Evolutionary conservation across 2,888 invertebrate genomes (phyloP).

Genomic region (Disparrhopalites patrizii): DNA sequence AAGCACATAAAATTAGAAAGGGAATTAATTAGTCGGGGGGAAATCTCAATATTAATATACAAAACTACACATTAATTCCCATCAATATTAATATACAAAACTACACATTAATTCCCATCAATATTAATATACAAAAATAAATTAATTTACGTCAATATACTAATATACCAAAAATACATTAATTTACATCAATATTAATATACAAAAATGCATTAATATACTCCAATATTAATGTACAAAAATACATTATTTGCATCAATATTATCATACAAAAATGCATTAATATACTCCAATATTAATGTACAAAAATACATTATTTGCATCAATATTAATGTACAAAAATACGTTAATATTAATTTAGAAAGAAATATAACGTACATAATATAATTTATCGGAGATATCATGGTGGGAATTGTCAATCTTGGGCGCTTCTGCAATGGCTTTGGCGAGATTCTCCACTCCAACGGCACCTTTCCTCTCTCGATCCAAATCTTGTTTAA

Average conservation of each 20-base stretch:
- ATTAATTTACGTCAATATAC: too few species aligned
- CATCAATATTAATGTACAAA: neutral
- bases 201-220: too few species aligned
- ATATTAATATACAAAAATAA: neutral
- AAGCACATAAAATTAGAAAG: too few species aligned
- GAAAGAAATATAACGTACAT: constrained; percentile 60
- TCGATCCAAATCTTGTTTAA: constrained; percentile 81
- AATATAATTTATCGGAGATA: constrained; percentile 85
- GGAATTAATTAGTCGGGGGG: too few species aligned
- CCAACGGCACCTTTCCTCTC: constrained; percentile 87
- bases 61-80: too few species aligned
- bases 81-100: too few species aligned
- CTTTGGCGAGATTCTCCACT: constrained; percentile 80
- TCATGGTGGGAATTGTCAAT: constrained; percentile 88
- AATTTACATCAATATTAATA: too few species aligned
- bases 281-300: too few species aligned
- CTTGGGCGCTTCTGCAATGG: constrained; percentile 77
- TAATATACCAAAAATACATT: neutral
- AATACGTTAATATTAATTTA: neutral
- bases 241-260: too few species aligned
- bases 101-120: too few species aligned
- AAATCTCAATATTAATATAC: too few species aligned
- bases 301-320: neutral
- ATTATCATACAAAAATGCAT: neutral
- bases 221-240: too few species aligned